Conservation (phyloP, 2,113 vertebrate genomes). For the Gnathonemus longibarbis region DNA sequence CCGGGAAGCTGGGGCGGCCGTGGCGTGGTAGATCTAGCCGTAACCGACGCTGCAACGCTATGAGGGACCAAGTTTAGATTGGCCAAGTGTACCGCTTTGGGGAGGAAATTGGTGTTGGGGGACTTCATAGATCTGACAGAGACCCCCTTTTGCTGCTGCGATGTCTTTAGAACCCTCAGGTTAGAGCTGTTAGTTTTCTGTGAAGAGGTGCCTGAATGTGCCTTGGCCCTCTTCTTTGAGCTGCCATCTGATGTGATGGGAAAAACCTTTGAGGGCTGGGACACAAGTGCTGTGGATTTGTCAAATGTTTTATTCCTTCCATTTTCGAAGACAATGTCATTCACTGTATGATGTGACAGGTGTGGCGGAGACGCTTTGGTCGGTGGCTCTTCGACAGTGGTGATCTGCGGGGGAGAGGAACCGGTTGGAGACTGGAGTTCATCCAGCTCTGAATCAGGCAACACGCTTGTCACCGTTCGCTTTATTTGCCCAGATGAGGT, state of each 20-base stretch:
- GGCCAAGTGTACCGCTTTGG: constrained; percentile 92
- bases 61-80: constrained; percentile 93
- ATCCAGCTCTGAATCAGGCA: constrained; percentile 77
- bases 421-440: constrained; percentile 74
- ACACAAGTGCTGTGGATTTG: constrained; percentile 22
- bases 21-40: constrained; percentile 63
- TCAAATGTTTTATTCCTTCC: constrained; percentile 44
- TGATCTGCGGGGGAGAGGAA: constrained; percentile 66
- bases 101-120: constrained; percentile 67
- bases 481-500: constrained; percentile 90
- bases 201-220: constrained; percentile 39
- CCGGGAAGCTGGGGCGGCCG: constrained; percentile 60
- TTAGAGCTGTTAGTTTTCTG: constrained; percentile 40
- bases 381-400: constrained; percentile 60
- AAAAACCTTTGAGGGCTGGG: constrained; percentile 43
- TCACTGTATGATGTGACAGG: constrained; percentile 29
- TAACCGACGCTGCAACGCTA: constrained; percentile 82
- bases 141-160: constrained; percentile 43
- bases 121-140: constrained; percentile 28
- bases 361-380: constrained; percentile 45
- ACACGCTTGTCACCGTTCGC: constrained; percentile 83
- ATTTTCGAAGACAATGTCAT: constrained; percentile 44
- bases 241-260: constrained; percentile 40
- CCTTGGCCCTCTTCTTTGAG: constrained; percentile 23
- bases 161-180: constrained; percentile 42